Evolutionary conservation across 2,888 invertebrate species (phyloP), one percentile per base, ranked within the genome.

Genomic region (Drosophila austrosaltans): DNA sequence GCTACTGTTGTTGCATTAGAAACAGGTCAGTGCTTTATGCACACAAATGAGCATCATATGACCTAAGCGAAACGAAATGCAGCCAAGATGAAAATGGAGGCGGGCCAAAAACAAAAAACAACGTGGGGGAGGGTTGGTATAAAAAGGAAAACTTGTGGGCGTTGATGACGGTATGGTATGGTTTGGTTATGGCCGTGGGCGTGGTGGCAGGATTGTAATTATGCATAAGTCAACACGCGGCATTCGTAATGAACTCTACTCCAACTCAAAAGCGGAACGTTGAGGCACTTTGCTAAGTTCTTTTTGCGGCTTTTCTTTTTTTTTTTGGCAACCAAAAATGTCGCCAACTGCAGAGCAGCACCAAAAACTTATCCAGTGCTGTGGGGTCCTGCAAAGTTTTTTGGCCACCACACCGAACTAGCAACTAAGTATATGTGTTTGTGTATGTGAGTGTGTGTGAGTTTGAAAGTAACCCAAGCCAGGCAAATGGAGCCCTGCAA

Each of bases 11-110:
- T 79, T 78, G 85, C 86, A 84, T 75, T 82, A 77, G 83, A 87
- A 87, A 82, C 88, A 86, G 85, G 85, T 89, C 85, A 86, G 86
- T 85, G 89, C 86, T 78, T 80, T 74, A 72, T 80, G 78, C 89
- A 88, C 89, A 78, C 82, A 83, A 83, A 88, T 87, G 88, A 84
- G 87, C 89, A 84, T 87, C 89, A 84, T 87, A 81, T 87, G 85
- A 81, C 72, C 66, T 73, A 63, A 53, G 53, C 40, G 53, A 57
- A 53, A 57, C 56, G 36, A n/a, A 56, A 28, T 32, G 22, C 28
- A 6, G 57, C 57, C 39, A 56, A 56, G 53, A 48, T 48, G 48
- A n/a, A 7, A 40, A 58, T 30, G 57, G 25, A 39, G 16, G 54
- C 53, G 32, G 32, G n/a, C 36, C 22, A 20, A 40, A 22, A 22